phyloP scores from a whole-genome alignment of 23 tunicate species.

The Oikopleura vanhoeffeni region DNA sequence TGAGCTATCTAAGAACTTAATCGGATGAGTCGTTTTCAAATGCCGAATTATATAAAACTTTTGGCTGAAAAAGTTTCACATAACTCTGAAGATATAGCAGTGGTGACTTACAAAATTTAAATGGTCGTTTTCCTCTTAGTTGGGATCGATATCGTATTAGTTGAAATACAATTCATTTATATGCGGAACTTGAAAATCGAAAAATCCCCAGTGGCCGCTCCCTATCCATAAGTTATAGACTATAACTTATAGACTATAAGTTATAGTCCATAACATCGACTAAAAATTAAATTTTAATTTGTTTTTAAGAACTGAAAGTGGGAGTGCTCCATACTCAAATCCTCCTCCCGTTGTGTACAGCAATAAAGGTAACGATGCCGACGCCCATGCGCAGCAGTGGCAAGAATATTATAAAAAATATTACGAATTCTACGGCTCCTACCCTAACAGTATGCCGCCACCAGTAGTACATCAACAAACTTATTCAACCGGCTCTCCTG shows the following conservation, averaged over 20 bases:
- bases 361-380: neutral
- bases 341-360: neutral
- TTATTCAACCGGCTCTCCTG: neutral
- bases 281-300: no score
- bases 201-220: neutral
- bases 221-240: no score
- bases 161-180: neutral
- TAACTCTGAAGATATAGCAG: no score
- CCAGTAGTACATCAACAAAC: neutral
- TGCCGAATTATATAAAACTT: no score
- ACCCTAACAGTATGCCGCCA: neutral
- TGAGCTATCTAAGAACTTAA: no score
- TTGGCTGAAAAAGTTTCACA: no score
- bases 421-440: neutral
- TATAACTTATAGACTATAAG: no score
- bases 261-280: no score
- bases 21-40: no score
- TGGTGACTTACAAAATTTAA: no score
- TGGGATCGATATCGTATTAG: neutral
- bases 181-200: no score
- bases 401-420: neutral
- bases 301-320: no score
- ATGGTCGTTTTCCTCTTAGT: neutral
- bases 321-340: neutral
- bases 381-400: neutral